Percentiles rank a stretch among this genome's conserved stretches.
Conservation (phyloP, 2,113 vertebrate genomes). For the Oryzias javanicus region DNA sequence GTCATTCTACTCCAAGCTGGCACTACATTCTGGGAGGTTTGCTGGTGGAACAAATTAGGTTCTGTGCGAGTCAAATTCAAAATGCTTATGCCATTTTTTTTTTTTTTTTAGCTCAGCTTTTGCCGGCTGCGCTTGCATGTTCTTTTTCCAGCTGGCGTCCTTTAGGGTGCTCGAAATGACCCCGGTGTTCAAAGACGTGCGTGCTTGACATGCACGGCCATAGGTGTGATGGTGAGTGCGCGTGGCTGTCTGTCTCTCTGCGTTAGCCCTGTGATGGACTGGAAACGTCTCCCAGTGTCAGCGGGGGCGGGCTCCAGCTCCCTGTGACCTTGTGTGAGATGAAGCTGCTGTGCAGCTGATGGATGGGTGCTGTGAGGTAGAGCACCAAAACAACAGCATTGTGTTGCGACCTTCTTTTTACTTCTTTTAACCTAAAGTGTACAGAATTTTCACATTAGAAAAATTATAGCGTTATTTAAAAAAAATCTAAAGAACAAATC, state of each 20-base stretch:
- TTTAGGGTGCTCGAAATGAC: neutral
- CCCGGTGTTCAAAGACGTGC: neutral
- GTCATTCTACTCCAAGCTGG: constrained; percentile 46
- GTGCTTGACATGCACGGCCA: neutral
- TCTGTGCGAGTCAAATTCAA: constrained; percentile 30
- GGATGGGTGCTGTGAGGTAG: constrained; percentile 1
- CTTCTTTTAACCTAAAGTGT: neutral
- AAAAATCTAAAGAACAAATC: too few relatives aligned
- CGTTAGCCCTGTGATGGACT: constrained; percentile 5
- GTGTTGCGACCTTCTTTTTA: neutral
- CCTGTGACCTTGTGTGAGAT: constrained; percentile 7
- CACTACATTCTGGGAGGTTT: constrained; percentile 40
- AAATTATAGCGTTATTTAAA: too few relatives aligned
- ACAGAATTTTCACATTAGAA: too few relatives aligned
- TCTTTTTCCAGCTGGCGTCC: neutral
- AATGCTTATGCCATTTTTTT: constrained; percentile 58
- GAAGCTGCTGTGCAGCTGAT: constrained; percentile 5
- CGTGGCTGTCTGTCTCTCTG: neutral
- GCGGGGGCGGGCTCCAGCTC: neutral
- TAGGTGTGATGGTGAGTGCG: neutral
- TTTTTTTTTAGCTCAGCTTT: too few relatives aligned
- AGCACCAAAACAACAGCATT: constrained; percentile 3
- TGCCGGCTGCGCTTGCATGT: neutral
- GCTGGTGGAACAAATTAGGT: constrained; percentile 53
- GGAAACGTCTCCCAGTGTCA: constrained; percentile 1